Conservation (phyloP, 2,797 vertebrate genomes). For the Sandelia bainsii region DNA sequence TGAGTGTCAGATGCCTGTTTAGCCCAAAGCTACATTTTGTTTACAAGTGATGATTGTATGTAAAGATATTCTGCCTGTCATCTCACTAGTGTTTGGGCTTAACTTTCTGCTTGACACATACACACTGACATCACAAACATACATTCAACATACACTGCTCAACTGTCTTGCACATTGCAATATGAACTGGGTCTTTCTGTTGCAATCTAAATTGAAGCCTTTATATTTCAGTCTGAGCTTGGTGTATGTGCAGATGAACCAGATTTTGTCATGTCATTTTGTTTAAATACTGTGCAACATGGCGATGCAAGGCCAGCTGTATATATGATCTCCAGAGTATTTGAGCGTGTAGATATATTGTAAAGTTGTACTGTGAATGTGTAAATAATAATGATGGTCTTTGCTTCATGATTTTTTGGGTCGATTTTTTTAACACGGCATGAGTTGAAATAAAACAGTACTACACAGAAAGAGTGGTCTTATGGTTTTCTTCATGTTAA, state of each 20-base stretch:
- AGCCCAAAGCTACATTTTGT: constrained; percentile 85
- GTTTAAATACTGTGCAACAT: constrained; percentile 95
- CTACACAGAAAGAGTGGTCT: constrained; percentile 76
- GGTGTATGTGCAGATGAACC: constrained; percentile 92
- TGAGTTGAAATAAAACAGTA: constrained; percentile 99
- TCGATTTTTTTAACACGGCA: constrained; percentile 97
- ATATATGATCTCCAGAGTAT: constrained; percentile 94
- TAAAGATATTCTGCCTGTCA: constrained; percentile 78
- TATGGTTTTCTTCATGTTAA: neutral
- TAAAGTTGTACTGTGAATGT: constrained; percentile 99
- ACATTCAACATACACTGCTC: constrained; percentile 87
- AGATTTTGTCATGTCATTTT: constrained; percentile 92
- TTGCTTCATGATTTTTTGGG: constrained; percentile 87
- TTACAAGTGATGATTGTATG: constrained; percentile 87
- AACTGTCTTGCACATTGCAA: constrained; percentile 98
- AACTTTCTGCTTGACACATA: constrained; percentile 76
- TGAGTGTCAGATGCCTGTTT: constrained; percentile 74
- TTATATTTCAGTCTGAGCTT: constrained; percentile 93
- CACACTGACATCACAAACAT: constrained; percentile 66
- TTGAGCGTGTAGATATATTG: constrained; percentile 98
- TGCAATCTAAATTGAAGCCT: constrained; percentile 95
- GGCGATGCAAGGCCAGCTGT: constrained; percentile 90
- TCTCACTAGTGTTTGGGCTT: constrained; percentile 77
- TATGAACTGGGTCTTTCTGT: constrained; percentile 94
- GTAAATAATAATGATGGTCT: constrained; percentile 95